Evolutionary conservation across 2,888 invertebrate genomes (phyloP), one percentile per base, ranked within the genome.

Genomic region (Nineta flava): DNA sequence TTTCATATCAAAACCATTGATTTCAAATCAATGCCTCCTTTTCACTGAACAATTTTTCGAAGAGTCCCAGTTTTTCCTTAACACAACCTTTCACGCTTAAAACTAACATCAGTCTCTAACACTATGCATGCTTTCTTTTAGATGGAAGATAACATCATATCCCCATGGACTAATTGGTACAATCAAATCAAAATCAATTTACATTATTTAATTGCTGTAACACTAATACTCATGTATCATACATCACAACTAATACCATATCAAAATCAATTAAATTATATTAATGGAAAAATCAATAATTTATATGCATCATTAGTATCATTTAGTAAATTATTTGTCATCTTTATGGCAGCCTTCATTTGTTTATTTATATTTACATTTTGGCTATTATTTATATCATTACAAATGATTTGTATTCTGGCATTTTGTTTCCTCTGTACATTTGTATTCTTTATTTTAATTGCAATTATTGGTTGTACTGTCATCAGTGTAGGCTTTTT

Each of bases 341-440:
- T 38, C 2, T 38, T 15, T 13, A n/a, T 38, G n/a, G 4, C 7
- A 12, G 43, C 43, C 9, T 13, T 17, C 7, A 31, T 32, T 42
- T 49, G 16, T 34, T 35, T 38, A 47, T n/a, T 31, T 19, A 31
- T 47, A n/a, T 46, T 16, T 21, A 46, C 16, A 43, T 38, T 38
- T 6, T 38, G n/a, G n/a, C 5, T 38, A 13, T 38, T 38, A 15
- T 38, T 38, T n/a, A 38, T 38, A 13, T 38, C n/a, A 38, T 38
- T 38, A 15, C 15, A n/a, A 38, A 12, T 38, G 6, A 38, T 38
- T 38, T 38, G 38, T 38, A 15, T 38, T 5, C 5, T 38, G 5
- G 38, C 38, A 38, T 13, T 38, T n/a, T 38, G n/a, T 13, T 38
- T 38, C n/a, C 12, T 38, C 6, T n/a, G 38, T 38, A 7, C 15